A percentile compares a stretch with the other conserved stretches of the same genome.
phyloP scores from a whole-genome alignment of 1,140 invertebrate genomes.

The Zaprionus camerounensis region DNA sequence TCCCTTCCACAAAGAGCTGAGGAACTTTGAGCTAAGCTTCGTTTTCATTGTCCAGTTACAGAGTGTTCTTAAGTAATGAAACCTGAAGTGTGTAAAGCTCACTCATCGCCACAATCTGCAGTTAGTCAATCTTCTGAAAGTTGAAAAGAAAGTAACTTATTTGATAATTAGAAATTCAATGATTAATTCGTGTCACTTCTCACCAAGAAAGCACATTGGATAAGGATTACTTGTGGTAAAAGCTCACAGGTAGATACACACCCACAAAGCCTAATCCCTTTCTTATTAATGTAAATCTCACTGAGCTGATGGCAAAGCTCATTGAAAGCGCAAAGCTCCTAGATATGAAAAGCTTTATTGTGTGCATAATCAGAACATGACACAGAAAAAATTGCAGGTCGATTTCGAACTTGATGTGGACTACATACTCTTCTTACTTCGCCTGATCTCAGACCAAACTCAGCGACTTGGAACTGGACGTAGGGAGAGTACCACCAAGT shows the following conservation, averaged over 20 bases:
- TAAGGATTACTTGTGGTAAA: too few species aligned
- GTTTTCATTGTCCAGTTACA: too few species aligned
- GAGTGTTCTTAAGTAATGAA: too few species aligned
- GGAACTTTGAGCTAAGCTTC: not conserved
- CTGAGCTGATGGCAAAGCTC: not conserved
- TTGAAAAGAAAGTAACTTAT: not conserved
- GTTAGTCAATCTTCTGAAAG: not conserved
- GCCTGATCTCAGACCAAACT: not conserved
- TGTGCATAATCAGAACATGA: not conserved
- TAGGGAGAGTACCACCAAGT: slow-evolving; percentile 41
- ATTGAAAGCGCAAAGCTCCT: not conserved
- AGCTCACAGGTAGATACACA: too few species aligned
- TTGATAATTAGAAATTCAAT: not conserved
- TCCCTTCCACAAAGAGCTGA: not conserved
- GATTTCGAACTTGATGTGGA: not conserved
- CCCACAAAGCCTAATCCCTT: too few species aligned
- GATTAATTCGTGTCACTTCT: too few species aligned
- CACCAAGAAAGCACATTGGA: too few species aligned
- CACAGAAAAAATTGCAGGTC: not conserved
- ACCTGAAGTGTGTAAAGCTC: too few species aligned
- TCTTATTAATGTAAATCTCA: too few species aligned
- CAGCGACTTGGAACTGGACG: not conserved
- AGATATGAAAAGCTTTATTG: not conserved
- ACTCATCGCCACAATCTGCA: too few species aligned
- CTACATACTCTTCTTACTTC: not conserved